Base-by-base conservation (phyloP, 2,113 vertebrate species). In the Pachyramphus minor region DNA sequence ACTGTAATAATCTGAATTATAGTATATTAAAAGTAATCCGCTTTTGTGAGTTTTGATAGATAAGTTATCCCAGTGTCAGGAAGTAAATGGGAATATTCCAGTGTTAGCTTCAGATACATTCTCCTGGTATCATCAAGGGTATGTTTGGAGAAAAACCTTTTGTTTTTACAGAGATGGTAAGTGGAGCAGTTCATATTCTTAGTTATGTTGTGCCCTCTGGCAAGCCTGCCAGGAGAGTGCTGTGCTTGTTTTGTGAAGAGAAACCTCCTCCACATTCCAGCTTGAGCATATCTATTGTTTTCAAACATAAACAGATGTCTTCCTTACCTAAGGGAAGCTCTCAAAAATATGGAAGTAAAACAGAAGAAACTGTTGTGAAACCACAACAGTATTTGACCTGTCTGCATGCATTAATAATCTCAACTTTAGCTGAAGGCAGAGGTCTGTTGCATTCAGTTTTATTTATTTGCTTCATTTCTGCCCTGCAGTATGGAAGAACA, bases 111-210 rank as follows among this genome's bases (percentile, higher is more conserved):
- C 93, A 97, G 74, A 95, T 92, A 76, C 42, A 82, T 95, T 94
- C 74, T 93, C 81, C 56, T 79, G 35, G 74, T 96, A 76, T 94
- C 83, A 94, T 83, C 59, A 78, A 74, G 73, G 47, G 55, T 33
- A 81, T 66, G 85, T 95, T 95, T 94, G 69, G 59, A 96, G 95
- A 96, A 94, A 94, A 93, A 92, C 93, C 80, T 95, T 95, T 50
- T 98, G 95, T 93, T 97, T 97, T 84, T 80, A 41, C 73, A 87
- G 66, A 93, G 92, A 95, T 72, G 93, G 90, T 89, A 94, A 97
- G 79, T 96, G 94, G 95, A 97, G 92, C 89, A 96, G 94, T 94
- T 97, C 97, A 94, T 98, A 97, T 94, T 98, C 96, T 96, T 89
- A 95, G 94, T 90, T 90, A 95, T 85, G 73, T 93, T 96, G 83